Percentiles rank a stretch among this genome's conserved stretches.
These are phyloP conservation scores for Dinoponera quadriceps DNA, from an alignment of 1,140 invertebrate species.

Conservation along the genomic window DNA sequence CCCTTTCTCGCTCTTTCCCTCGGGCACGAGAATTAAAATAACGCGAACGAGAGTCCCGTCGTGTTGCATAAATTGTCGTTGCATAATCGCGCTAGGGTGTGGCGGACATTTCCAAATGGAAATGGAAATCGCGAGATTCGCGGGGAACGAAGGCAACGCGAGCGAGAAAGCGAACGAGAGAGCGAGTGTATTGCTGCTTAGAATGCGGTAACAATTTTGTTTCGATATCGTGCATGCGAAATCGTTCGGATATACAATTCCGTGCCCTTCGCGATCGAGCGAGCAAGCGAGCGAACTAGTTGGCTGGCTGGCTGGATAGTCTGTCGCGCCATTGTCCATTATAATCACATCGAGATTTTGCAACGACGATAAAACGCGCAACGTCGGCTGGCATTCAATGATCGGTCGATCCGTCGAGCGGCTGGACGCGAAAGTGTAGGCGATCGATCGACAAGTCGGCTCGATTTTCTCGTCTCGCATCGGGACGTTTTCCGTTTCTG, in stretches of 20 bases:
- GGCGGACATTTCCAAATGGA: constrained; percentile 31
- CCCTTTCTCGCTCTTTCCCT: neutral
- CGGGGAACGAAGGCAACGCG: neutral
- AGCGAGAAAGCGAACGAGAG: too few species aligned
- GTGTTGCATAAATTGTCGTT: constrained; percentile 50
- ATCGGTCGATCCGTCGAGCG: constrained; percentile 49
- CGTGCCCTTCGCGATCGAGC: constrained; percentile 17
- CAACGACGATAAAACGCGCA: constrained; percentile 36
- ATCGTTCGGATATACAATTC: constrained; percentile 33
- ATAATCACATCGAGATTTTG: constrained; percentile 47
- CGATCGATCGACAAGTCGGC: constrained; percentile 66
- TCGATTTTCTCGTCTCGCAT: constrained; percentile 71
- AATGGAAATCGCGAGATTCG: constrained; percentile 44
- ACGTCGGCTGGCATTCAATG: constrained; percentile 50
- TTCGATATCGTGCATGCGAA: constrained; percentile 42
- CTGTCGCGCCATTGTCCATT: constrained; percentile 49
- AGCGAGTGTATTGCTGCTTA: too few species aligned
- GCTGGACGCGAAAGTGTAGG: constrained; percentile 58
- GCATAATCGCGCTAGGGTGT: constrained; percentile 38
- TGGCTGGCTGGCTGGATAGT: too few species aligned
- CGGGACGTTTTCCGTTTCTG: constrained; percentile 82
- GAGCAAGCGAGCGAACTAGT: neutral
- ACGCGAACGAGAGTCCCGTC: constrained; percentile 24
- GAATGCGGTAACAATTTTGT: constrained; percentile 47
- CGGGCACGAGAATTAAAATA: constrained; percentile 29